A percentile compares a stretch with the other conserved stretches of the same genome.
Evolutionary conservation across 2,888 invertebrate species (phyloP).

Genomic region (Coleophora flavipennella): DNA sequence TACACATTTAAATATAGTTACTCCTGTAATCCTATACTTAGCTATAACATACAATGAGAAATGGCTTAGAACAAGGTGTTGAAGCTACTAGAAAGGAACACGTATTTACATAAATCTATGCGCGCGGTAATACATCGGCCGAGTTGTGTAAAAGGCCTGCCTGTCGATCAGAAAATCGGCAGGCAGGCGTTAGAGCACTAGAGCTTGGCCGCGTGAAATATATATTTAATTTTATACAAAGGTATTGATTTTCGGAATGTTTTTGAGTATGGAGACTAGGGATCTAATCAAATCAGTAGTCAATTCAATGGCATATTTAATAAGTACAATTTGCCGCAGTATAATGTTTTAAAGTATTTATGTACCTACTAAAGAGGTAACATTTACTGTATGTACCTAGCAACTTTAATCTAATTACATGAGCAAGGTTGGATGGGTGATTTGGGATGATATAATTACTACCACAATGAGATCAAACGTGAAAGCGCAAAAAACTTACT

Average conservation of each 20-base stretch:
- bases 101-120: slow-evolving; percentile 38
- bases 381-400: neutral
- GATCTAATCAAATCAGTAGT: no score
- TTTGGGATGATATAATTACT: neutral
- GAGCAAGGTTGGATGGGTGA: neutral
- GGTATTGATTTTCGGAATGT: slow-evolving; percentile 52
- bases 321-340: slow-evolving; percentile 1
- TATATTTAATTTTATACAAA: no score
- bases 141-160: no score
- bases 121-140: no score
- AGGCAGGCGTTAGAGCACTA: no score
- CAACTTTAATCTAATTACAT: neutral
- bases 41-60: slow-evolving; percentile 18
- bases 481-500: slow-evolving; percentile 4
- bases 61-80: neutral
- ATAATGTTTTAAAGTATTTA: neutral
- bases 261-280: slow-evolving; percentile 40
- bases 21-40: slow-evolving; percentile 10
- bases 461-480: slow-evolving; percentile 7
- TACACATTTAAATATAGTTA: slow-evolving; percentile 9
- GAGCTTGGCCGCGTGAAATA: no score
- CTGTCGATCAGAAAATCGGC: no score
- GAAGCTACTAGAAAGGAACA: slow-evolving; percentile 20
- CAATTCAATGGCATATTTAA: slow-evolving; percentile 5
- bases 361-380: neutral